Conservation (phyloP, 2,113 vertebrate genomes). For the Ondatra zibethicus region DNA sequence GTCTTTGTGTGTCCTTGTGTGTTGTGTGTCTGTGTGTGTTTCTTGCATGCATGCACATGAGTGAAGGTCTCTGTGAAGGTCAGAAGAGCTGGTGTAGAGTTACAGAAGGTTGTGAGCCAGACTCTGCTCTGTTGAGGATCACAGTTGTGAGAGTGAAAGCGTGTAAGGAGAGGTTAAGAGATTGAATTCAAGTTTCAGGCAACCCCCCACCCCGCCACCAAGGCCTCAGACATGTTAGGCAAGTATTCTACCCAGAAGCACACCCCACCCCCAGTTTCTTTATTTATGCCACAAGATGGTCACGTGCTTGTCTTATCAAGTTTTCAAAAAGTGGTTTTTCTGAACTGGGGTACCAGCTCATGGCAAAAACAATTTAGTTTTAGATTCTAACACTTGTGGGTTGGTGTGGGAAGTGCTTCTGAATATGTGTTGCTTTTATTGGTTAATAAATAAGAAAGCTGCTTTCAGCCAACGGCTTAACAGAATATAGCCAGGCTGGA, state of each 20-base stretch:
- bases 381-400: background rate
- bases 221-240: background rate
- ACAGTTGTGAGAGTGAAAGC: background rate
- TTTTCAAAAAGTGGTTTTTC: conserved; percentile 18
- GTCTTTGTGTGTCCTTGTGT: background rate
- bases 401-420: too few species aligned
- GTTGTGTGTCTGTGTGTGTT: background rate
- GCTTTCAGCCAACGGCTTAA: too few species aligned
- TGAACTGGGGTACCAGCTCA: background rate
- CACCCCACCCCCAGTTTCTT: background rate
- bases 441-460: too few species aligned
- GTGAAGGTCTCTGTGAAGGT: background rate
- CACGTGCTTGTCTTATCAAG: background rate
- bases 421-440: too few species aligned
- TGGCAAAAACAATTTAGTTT: background rate
- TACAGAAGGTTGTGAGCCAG: background rate
- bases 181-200: background rate
- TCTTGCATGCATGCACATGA: background rate
- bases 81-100: background rate
- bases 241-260: background rate
- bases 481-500: too few species aligned
- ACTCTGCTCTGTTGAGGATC: background rate
- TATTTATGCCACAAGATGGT: background rate
- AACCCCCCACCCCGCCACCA: background rate
- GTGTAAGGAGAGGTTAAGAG: background rate